A percentile compares a stretch with the other conserved stretches of the same genome.
Evolutionary conservation across 2,888 invertebrate genomes (phyloP).

Genomic region (Strigamia maritima): DNA sequence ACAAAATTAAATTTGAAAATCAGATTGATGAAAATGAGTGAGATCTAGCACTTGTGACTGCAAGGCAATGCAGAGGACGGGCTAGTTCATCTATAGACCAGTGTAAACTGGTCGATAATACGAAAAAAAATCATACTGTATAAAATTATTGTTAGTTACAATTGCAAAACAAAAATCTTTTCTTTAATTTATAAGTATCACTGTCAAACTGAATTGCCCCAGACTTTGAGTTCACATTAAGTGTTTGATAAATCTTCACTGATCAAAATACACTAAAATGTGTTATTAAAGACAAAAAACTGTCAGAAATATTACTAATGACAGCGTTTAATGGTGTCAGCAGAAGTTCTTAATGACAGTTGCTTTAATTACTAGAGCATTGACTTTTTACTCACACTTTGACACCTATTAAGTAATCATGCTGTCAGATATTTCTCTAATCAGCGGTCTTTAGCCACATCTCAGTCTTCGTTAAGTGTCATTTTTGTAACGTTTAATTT

Average conservation of each 20-base stretch:
- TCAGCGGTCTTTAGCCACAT: not conserved
- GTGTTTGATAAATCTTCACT: not conserved
- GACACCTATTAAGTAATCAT: slow-evolving; percentile 5
- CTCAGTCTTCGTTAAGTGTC: not conserved
- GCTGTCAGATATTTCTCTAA: not conserved
- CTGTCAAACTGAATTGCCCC: not conserved
- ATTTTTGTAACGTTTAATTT: not conserved
- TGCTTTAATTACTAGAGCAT: not conserved
- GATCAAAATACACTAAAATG: not conserved
- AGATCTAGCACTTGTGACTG: too few relatives aligned
- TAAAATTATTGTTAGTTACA: too few relatives aligned
- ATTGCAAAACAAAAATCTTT: too few relatives aligned
- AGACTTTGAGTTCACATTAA: not conserved
- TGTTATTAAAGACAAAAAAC: not conserved
- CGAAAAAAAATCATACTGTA: too few relatives aligned
- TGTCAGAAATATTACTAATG: not conserved
- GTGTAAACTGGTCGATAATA: too few relatives aligned
- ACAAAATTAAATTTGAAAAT: too few relatives aligned
- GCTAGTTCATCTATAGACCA: too few relatives aligned
- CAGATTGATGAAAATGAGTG: too few relatives aligned
- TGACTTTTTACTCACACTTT: not conserved
- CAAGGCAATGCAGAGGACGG: too few relatives aligned
- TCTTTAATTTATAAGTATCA: too few relatives aligned
- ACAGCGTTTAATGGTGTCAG: not conserved
- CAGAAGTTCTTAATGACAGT: not conserved